A percentile compares a stretch with the other conserved stretches of the same genome.
These are phyloP conservation scores for Hermaeophaga mercurialis DNA, from an alignment of 2,888 invertebrate genomes.

Conservation along the genomic window DNA sequence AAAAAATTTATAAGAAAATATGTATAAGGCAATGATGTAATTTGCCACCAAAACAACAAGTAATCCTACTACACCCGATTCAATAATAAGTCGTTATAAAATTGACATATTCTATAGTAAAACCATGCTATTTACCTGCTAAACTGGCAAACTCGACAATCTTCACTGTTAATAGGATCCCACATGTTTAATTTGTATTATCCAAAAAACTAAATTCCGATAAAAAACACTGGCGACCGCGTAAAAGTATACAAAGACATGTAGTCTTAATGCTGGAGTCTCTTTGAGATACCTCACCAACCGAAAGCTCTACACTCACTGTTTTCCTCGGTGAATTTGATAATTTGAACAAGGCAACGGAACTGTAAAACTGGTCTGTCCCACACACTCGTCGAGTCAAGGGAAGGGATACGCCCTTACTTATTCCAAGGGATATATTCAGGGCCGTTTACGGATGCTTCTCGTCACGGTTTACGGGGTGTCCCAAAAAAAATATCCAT, in stretches of 20 bases:
- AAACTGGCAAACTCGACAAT: conserved; percentile 57
- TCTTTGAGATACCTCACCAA: conserved; percentile 3
- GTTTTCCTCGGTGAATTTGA: conserved; percentile 25
- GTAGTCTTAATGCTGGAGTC: no score
- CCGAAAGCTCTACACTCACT: conserved; percentile 30
- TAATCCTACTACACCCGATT: no score
- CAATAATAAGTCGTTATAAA: no score
- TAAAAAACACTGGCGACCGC: conserved; percentile 24
- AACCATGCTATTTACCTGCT: conserved; percentile 58
- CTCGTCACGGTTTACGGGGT: no score
- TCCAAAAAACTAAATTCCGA: conserved; percentile 27
- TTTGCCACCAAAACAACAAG: no score
- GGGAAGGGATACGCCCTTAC: conserved; percentile 41
- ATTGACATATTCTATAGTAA: no score
- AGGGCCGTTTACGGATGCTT: conserved; percentile 11
- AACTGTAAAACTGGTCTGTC: conserved; percentile 37
- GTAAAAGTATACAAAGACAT: conserved; percentile 8
- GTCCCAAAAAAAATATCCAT: no score
- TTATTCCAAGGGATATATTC: conserved; percentile 35
- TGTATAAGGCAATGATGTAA: no score
- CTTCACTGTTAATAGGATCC: conserved; percentile 52
- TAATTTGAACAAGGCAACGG: conserved; percentile 31
- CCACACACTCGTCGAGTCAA: conserved; percentile 31
- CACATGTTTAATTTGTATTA: conserved; percentile 46
- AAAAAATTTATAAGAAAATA: no score